These are phyloP conservation scores for Sebastes miniatus DNA, from an alignment of 2,797 vertebrate genomes.

Conservation along the genomic window DNA sequence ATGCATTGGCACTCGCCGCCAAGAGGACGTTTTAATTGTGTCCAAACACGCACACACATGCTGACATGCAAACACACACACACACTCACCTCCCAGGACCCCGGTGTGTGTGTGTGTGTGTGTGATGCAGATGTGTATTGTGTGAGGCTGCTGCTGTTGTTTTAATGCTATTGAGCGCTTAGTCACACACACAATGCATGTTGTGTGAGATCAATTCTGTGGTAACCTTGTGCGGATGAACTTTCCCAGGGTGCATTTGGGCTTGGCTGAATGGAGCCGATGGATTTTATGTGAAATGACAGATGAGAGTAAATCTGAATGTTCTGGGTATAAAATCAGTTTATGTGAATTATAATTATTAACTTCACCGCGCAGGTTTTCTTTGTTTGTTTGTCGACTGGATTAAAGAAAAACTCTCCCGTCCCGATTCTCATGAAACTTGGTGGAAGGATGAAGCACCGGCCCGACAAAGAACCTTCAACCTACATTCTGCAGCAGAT, in stretches of 20 bases:
- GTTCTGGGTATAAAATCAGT: background rate
- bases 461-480: too few species aligned
- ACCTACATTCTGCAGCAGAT: too few species aligned
- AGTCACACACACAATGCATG: conserved; percentile 25
- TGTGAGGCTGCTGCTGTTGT: background rate
- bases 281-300: background rate
- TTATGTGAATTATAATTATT: background rate
- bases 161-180: conserved; percentile 21
- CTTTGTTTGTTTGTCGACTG: background rate
- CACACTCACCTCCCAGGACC: conserved; percentile 3
- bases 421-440: too few species aligned
- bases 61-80: conserved; percentile 29
- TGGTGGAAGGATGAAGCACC: too few species aligned
- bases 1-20: conserved; percentile 68
- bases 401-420: background rate
- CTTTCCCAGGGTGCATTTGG: conserved; percentile 33
- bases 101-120: background rate
- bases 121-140: background rate
- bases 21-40: conserved; percentile 76
- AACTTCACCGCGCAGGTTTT: too few species aligned
- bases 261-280: background rate
- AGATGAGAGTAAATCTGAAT: background rate
- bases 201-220: conserved; percentile 29
- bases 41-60: conserved; percentile 42
- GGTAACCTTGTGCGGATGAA: conserved; percentile 23